Percentiles rank a stretch among this genome's conserved stretches.
phyloP scores from a whole-genome alignment of 53 echinoderm and acorn worm species.

The Zoroaster sp. region DNA sequence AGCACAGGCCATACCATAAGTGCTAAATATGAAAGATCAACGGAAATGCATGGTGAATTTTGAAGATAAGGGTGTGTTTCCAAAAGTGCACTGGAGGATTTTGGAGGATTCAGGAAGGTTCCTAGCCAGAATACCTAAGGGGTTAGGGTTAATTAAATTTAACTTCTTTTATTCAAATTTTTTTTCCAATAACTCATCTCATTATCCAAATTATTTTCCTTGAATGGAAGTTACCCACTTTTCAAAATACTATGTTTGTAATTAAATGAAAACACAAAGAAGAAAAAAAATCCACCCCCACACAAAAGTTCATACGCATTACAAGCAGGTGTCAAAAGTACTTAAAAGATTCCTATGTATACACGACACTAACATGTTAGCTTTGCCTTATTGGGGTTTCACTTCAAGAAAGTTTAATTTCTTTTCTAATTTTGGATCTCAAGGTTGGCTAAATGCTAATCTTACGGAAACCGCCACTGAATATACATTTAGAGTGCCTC shows the following conservation, averaged over 20 bases:
- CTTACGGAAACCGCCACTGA: not conserved
- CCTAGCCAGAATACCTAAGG: too few species aligned
- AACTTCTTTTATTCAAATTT: too few species aligned
- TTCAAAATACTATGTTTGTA: not conserved
- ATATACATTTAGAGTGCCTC: not conserved
- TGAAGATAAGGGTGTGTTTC: too few species aligned
- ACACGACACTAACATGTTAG: not conserved
- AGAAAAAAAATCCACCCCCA: not conserved
- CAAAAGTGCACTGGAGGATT: too few species aligned
- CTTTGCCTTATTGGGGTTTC: too few species aligned
- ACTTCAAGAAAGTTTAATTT: not conserved
- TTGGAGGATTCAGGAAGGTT: too few species aligned
- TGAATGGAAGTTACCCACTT: not conserved
- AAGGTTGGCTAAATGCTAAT: not conserved
- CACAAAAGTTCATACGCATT: not conserved
- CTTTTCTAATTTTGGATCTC: slow-evolving; percentile 20
- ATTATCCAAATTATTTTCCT: not conserved
- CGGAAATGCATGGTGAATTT: too few species aligned
- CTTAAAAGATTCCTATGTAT: not conserved
- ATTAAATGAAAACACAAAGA: not conserved
- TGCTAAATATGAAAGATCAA: too few species aligned
- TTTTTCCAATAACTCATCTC: too few species aligned
- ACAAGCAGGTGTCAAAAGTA: not conserved
- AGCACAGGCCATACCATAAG: too few species aligned
- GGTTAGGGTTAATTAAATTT: too few species aligned